These are phyloP conservation scores for Malacosoma neustria DNA, from an alignment of 2,888 invertebrate genomes.

Conservation along the genomic window DNA sequence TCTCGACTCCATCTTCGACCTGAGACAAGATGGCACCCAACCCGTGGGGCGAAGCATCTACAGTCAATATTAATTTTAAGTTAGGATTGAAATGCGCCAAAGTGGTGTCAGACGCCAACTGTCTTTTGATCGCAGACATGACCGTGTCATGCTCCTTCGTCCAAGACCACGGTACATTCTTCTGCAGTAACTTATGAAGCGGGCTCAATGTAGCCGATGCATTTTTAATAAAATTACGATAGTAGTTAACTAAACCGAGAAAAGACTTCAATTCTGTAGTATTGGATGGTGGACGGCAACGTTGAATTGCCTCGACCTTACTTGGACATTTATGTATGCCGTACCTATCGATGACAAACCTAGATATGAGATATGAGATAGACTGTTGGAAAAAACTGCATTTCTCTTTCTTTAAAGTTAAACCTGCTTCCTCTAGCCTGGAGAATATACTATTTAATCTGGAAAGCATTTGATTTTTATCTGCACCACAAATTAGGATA, in stretches of 20 bases:
- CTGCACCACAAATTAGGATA: not conserved
- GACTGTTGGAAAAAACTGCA: not conserved
- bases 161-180: not conserved
- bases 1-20: not conserved
- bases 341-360: constrained; percentile 1
- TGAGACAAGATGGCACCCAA: not conserved
- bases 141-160: not conserved
- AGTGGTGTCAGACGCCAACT: not conserved
- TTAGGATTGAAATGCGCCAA: not conserved
- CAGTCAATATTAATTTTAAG: not conserved
- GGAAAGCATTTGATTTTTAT: not conserved
- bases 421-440: not conserved
- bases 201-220: constrained; percentile 1
- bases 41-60: not conserved
- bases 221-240: not conserved
- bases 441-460: not conserved
- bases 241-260: not conserved
- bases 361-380: not conserved
- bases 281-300: not conserved
- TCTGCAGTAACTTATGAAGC: not conserved
- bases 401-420: not conserved
- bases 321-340: not conserved
- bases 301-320: not conserved
- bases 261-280: not conserved
- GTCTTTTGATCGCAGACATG: not conserved